Conservation (phyloP, 2,888 invertebrate genomes). For the Leptinotarsa tumamoca region DNA sequence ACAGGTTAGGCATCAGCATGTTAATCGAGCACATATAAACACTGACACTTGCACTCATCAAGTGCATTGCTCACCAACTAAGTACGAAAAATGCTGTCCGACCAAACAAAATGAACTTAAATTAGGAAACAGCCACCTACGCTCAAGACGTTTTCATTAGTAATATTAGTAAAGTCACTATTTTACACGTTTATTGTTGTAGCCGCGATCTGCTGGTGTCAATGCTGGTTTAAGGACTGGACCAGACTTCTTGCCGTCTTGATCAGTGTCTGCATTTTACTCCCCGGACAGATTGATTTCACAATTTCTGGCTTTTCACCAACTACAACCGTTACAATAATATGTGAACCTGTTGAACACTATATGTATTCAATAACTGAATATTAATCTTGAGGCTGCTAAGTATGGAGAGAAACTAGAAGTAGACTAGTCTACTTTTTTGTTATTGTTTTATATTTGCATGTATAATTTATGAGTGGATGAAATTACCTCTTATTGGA, state of each 20-base stretch:
- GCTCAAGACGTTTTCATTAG: slow-evolving; percentile 55
- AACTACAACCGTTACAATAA: slow-evolving; percentile 29
- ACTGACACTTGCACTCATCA: slow-evolving; percentile 45
- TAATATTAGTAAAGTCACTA: slow-evolving; percentile 56
- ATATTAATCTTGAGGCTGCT: slow-evolving; percentile 22
- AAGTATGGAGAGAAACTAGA: slow-evolving; percentile 51
- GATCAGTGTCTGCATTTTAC: slow-evolving; percentile 50
- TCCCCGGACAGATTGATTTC: slow-evolving; percentile 51
- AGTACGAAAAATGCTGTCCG: slow-evolving; percentile 39
- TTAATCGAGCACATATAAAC: slow-evolving; percentile 29
- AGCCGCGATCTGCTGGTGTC: slow-evolving; percentile 47
- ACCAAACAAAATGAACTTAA: slow-evolving; percentile 54
- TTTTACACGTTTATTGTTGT: slow-evolving; percentile 37
- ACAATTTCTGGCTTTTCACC: slow-evolving; percentile 46
- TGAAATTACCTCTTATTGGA: slow-evolving; percentile 51
- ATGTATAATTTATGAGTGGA: slow-evolving; percentile 51
- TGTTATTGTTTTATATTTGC: slow-evolving; percentile 49
- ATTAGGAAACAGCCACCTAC: slow-evolving; percentile 63
- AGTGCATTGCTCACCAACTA: slow-evolving; percentile 44
- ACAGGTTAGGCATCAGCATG: slow-evolving; percentile 24
- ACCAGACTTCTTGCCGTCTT: slow-evolving; percentile 58
- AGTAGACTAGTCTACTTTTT: slow-evolving; percentile 55
- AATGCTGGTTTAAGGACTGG: slow-evolving; percentile 54
- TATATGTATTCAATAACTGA: slow-evolving; percentile 19
- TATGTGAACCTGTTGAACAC: slow-evolving; percentile 26